Evolutionary conservation across 2,888 invertebrate genomes (phyloP).

Genomic region (Eilema griseolum): DNA sequence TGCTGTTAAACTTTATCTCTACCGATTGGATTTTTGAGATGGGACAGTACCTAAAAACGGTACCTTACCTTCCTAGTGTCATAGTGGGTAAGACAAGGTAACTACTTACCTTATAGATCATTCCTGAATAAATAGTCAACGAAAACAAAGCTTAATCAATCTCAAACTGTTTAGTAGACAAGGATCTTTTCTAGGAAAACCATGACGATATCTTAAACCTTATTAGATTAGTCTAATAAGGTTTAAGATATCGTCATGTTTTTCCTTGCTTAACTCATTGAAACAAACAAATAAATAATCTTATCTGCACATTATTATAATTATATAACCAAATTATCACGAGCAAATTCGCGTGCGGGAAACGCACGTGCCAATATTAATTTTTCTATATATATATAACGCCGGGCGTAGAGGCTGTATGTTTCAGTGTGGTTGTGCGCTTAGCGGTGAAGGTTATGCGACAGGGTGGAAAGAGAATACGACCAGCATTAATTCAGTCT

Average conservation of each 20-base stretch:
- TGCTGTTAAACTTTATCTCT: too few species aligned
- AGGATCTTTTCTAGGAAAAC: neutral
- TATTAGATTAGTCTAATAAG: neutral
- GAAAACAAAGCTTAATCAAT: neutral
- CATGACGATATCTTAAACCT: neutral
- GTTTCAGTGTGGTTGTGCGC: conserved; percentile 33
- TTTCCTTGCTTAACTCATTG: too few species aligned
- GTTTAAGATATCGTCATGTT: too few species aligned
- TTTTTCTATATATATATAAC: conserved; percentile 34
- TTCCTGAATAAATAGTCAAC: neutral
- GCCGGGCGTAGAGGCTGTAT: conserved; percentile 10
- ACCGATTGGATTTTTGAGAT: too few species aligned
- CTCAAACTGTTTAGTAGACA: neutral
- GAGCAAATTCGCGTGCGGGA: conserved; percentile 9
- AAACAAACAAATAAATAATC: neutral
- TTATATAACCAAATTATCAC: conserved; percentile 1
- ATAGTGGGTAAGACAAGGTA: too few species aligned
- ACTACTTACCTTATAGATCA: too few species aligned
- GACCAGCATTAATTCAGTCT: conserved; percentile 24
- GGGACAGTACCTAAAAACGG: too few species aligned
- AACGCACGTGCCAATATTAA: conserved; percentile 23
- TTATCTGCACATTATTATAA: neutral
- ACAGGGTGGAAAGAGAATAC: conserved; percentile 28
- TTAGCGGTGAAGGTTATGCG: conserved; percentile 52
- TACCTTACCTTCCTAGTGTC: too few species aligned